These are phyloP conservation scores for Listronotus bonariensis DNA, from an alignment of 1,140 invertebrate species.

Conservation along the genomic window DNA sequence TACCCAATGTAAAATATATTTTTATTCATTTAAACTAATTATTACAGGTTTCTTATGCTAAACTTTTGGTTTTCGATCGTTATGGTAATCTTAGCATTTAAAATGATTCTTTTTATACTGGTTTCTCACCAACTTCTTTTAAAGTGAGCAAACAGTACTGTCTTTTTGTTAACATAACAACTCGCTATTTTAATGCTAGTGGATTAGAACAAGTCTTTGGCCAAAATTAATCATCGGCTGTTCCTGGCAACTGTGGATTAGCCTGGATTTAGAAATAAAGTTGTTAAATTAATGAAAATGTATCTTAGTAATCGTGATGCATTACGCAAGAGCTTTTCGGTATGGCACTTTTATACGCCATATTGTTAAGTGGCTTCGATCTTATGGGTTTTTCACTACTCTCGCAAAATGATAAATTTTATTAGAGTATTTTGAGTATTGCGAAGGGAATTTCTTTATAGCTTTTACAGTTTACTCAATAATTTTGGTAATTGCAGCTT, in stretches of 20 bases:
- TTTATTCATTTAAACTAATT: no score
- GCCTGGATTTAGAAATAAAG: slow-evolving; percentile 32
- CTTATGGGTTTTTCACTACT: slow-evolving; percentile 16
- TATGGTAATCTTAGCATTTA: no score
- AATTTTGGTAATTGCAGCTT: no score
- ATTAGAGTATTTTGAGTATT: slow-evolving; percentile 7
- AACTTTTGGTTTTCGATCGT: no score
- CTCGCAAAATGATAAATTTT: slow-evolving; percentile 6
- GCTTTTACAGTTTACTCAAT: not conserved
- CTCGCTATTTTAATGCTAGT: slow-evolving; percentile 29
- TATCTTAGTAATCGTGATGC: slow-evolving; percentile 29
- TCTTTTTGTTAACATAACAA: slow-evolving; percentile 11
- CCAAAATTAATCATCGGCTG: slow-evolving; percentile 34
- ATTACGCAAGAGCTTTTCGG: slow-evolving; percentile 19
- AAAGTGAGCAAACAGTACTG: not conserved
- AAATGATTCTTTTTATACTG: no score
- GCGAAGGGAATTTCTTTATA: slow-evolving; percentile 1
- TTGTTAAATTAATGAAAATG: slow-evolving; percentile 40
- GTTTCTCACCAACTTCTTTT: no score
- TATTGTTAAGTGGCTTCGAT: slow-evolving; percentile 21
- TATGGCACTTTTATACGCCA: slow-evolving; percentile 15
- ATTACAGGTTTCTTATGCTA: no score
- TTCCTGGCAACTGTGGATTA: slow-evolving; percentile 31
- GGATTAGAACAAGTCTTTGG: slow-evolving; percentile 32
- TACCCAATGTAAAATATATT: no score